These are phyloP conservation scores for Zoanthus sociatus DNA, from an alignment of 92 coral and sea anemone species.

Conservation along the genomic window DNA sequence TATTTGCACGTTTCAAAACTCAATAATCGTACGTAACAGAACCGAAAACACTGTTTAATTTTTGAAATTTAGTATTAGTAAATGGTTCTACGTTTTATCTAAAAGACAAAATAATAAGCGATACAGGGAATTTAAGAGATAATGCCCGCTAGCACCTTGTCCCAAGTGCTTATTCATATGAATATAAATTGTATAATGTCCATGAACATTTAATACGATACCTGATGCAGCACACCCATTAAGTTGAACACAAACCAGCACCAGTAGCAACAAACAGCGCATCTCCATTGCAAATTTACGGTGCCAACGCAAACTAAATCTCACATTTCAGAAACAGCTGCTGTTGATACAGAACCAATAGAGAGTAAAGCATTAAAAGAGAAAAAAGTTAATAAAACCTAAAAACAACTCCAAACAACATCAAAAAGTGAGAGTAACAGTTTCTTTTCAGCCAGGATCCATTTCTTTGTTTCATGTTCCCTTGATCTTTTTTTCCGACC, in stretches of 20 bases:
- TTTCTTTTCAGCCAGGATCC: background rate
- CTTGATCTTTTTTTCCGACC: too few relatives aligned
- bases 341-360: background rate
- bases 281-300: background rate
- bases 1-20: too few relatives aligned
- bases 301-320: background rate
- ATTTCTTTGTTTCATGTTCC: too few relatives aligned
- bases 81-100: too few relatives aligned
- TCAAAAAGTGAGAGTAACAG: background rate
- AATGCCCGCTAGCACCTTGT: too few relatives aligned
- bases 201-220: background rate
- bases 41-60: too few relatives aligned
- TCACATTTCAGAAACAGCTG: constrained; percentile 33
- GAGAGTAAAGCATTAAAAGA: background rate
- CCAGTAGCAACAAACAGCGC: background rate
- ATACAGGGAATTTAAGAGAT: too few relatives aligned
- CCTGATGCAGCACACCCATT: background rate
- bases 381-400: too few relatives aligned
- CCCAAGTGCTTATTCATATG: background rate
- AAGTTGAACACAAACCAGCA: background rate
- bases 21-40: too few relatives aligned
- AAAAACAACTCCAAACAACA: background rate
- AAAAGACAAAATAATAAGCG: too few relatives aligned
- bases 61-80: too few relatives aligned
- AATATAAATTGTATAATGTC: too few relatives aligned